These are phyloP conservation scores for Tigriopus californicus DNA, from an alignment of 2,888 invertebrate genomes.

Conservation along the genomic window DNA sequence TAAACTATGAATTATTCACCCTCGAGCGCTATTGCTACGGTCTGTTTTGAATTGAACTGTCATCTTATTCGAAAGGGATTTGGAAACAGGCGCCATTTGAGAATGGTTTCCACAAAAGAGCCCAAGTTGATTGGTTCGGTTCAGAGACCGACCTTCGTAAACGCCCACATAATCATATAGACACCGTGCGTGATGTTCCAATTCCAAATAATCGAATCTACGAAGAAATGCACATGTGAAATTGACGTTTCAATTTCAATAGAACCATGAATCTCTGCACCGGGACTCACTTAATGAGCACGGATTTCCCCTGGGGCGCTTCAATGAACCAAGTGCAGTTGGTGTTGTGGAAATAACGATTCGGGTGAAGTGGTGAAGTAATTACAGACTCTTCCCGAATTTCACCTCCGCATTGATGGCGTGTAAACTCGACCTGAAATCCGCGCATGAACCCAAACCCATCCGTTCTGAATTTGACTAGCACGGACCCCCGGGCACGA, in stretches of 20 bases:
- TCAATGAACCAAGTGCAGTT: slow-evolving; percentile 9
- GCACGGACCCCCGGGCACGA: not conserved
- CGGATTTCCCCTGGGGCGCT: not conserved
- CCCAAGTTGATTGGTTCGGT: not conserved
- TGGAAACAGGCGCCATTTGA: not conserved
- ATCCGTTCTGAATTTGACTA: not conserved
- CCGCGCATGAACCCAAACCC: not conserved
- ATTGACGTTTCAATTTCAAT: not conserved
- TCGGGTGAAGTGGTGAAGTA: not conserved
- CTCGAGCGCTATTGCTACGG: not conserved
- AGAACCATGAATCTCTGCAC: too few species aligned
- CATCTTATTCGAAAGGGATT: not conserved
- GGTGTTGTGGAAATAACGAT: not conserved
- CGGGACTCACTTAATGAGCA: not conserved
- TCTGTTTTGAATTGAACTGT: not conserved
- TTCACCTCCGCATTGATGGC: slow-evolving; percentile 4
- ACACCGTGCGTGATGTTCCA: not conserved
- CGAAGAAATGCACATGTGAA: not conserved
- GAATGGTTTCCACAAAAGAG: slow-evolving; percentile 3
- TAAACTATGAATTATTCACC: not conserved
- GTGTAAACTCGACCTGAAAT: not conserved
- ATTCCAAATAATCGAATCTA: not conserved
- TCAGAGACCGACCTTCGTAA: not conserved
- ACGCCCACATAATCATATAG: not conserved
- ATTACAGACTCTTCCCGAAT: not conserved